Evolutionary conservation across 2,113 vertebrate species (phyloP), one percentile per base, ranked within the genome.

Genomic region (Trogon melanurus): DNA sequence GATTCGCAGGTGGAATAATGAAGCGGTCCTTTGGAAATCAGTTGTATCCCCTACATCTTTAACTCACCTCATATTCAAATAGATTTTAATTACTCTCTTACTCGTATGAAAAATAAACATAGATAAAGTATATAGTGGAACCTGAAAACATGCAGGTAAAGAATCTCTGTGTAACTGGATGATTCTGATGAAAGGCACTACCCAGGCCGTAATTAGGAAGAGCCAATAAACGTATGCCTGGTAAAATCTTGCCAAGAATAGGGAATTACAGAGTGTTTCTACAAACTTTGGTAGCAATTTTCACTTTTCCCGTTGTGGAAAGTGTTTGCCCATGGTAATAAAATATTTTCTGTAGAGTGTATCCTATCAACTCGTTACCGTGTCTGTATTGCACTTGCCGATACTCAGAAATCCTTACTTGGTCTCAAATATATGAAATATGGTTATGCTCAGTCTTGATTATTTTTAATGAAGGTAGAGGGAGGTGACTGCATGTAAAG

Each of bases 191-290:
- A 85, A 53, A 34, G 44, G 26, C 30, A 45, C 15, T 36, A 2
- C 17, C 4, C 0, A 0, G 45, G 26, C 19, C 16, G 12, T 29
- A 71, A 48, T 30, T 13, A 54, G 15, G n/a, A 41, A 56, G 36
- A 53, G 29, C 34, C 50, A 66, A 0, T 45, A 70, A 29, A 48
- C 8, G 16, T 12, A 5, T 34, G 29, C 64, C 19, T 76, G 53
- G 8, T 56, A 12, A 69, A 36, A 27, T 32, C 14, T 10, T 80
- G 50, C 13, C 34, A 56, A 9, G 45, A 48, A 8, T 14, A 41
- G 27, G 36, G 41, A 17, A 23, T 88, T 56, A 11, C 22, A 71
- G 53, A 8, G 5, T 51, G 27, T 82, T 66, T 36, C 23, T 86
- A 45, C 56, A 36, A 16, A 21, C 25, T 30, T 48, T 8, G 14